Evolutionary conservation across 2,888 invertebrate species (phyloP).

Genomic region (Dryomyza anilis): DNA sequence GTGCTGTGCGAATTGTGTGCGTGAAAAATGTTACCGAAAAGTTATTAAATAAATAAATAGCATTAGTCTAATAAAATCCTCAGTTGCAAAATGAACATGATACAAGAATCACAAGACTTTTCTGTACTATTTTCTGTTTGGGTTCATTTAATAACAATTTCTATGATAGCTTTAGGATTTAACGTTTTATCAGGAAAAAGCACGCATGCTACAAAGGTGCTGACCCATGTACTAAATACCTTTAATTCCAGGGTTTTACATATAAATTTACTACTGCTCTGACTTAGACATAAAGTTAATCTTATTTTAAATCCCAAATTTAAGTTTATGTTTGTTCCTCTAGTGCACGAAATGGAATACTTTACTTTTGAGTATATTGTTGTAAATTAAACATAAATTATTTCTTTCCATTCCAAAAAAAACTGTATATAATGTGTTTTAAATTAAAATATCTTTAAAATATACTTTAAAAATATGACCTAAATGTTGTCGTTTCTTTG

Average conservation of each 20-base stretch:
- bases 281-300: too few species aligned
- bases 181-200: slow-evolving; percentile 10
- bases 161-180: not conserved
- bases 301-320: too few species aligned
- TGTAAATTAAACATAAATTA: too few species aligned
- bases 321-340: too few species aligned
- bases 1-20: not conserved
- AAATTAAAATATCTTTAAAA: slow-evolving; percentile 9
- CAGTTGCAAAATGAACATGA: not conserved
- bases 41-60: not conserved
- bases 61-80: not conserved
- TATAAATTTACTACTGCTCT: too few species aligned
- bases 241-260: too few species aligned
- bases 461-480: slow-evolving; percentile 45
- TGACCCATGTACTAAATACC: not conserved
- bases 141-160: slow-evolving; percentile 3
- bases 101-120: not conserved
- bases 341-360: too few species aligned
- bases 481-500: slow-evolving; percentile 41
- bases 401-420: too few species aligned
- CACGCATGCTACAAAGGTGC: not conserved
- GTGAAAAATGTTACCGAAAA: too few species aligned
- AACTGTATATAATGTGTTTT: not conserved
- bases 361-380: too few species aligned
- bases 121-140: too few species aligned